These are phyloP conservation scores for Pseudomyrmex concolor DNA, from an alignment of 1,140 invertebrate species.

Conservation along the genomic window DNA sequence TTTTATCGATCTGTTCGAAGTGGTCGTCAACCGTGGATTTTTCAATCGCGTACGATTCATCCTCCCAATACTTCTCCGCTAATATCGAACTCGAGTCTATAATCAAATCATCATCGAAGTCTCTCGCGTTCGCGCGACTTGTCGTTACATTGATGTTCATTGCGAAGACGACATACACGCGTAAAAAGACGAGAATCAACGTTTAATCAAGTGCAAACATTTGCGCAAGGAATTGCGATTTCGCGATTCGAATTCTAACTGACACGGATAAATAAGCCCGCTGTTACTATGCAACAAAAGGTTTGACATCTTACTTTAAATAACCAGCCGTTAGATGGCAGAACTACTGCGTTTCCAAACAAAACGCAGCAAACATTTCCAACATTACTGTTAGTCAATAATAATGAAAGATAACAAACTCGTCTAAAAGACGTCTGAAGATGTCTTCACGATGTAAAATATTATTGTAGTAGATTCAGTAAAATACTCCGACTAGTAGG, in stretches of 20 bases:
- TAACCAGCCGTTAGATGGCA: neutral
- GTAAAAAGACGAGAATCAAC: neutral
- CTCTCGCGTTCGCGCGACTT: neutral
- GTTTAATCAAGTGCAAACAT: conserved; percentile 1
- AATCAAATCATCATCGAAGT: neutral
- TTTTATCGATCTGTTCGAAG: neutral
- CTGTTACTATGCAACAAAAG: conserved; percentile 12
- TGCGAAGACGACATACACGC: no score
- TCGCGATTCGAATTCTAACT: conserved; percentile 24
- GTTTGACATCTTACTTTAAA: no score
- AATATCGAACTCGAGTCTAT: neutral
- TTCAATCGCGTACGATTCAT: neutral
- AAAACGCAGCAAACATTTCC: no score
- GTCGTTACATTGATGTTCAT: neutral
- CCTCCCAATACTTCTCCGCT: no score
- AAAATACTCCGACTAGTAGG: no score
- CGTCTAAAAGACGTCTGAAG: no score
- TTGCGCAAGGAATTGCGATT: conserved; percentile 29
- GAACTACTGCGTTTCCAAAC: neutral
- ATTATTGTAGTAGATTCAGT: no score
- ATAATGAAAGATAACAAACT: no score
- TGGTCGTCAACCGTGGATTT: neutral
- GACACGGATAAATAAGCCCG: neutral
- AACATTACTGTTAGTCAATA: no score
- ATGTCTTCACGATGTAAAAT: no score